Evolutionary conservation across 2,113 vertebrate species (phyloP), one percentile per base, ranked within the genome.

Genomic region (Thalassarche chlororhynchos): DNA sequence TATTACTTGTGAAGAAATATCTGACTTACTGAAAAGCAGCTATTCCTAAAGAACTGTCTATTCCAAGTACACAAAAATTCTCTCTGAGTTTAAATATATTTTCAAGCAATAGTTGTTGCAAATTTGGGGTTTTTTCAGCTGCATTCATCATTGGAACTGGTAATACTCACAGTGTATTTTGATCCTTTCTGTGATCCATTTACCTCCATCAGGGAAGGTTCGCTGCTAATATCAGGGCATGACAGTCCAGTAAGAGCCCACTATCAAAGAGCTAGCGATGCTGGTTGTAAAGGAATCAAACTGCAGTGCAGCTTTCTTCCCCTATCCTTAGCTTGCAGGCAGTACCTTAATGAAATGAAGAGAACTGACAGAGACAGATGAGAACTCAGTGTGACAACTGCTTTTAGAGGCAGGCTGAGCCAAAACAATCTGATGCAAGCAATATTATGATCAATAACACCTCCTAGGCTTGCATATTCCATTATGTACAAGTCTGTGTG

Each of bases 381-480:
- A 93, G 58, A 91, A 84, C 4, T 81, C 79, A 58, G 21, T 77
- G 55, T 77, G 83, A 97, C 85, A 72, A 97, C 34, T 87, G 13
- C 19, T 87, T 94, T 94, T 51, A 34, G 75, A 88, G 54, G 82
- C 52, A 61, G 68, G 58, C 62, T 84, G 51, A 88, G 64, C 32
- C 36, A 81, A 96, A 87, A 69, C 42, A 79, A 92, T 71, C 94
- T 75, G n/a, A 79, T 95, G 94, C 15, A 78, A 58, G 42, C 55
- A 89, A 70, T 87, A 81, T 92, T 84, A 79, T 89, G 52, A 96
- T 92, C 66, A 97, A 98, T 94, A 96, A 89, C 51, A 86, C 62
- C 88, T 94, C n/a, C 64, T 16, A 90, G 79, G 51, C 47, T 81
- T 93, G 76, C 58, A 66, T 65, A 93, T 94, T 94, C 40, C 78